A percentile compares a stretch with the other conserved stretches of the same genome.
phyloP scores from a whole-genome alignment of 2,888 invertebrate species.

The Carterocephalus palaemon region DNA sequence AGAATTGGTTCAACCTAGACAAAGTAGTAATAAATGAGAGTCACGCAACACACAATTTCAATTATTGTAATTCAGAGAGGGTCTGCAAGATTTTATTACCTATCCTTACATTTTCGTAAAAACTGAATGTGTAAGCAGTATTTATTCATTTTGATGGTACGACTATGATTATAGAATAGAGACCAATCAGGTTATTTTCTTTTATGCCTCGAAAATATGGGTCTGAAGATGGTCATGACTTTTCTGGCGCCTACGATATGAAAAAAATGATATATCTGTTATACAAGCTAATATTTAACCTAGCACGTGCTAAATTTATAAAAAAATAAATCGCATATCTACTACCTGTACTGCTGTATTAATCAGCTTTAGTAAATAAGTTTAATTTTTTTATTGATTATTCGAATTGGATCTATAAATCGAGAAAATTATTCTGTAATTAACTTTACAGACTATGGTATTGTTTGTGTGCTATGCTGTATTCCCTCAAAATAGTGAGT shows the following conservation, averaged over 20 bases:
- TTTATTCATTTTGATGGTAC: conserved; percentile 11
- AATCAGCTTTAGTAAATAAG: no score
- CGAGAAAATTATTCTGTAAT: no score
- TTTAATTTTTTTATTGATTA: no score
- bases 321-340: no score
- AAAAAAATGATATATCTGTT: no score
- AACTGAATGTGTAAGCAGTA: background rate
- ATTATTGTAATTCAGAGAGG: conserved; percentile 1
- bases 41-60: conserved; percentile 11
- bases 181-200: conserved; percentile 13
- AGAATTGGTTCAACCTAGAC: conserved; percentile 1
- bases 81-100: conserved; percentile 4
- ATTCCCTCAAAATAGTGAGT: no score
- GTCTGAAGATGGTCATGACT: conserved; percentile 8
- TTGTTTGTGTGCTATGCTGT: no score
- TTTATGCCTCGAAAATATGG: conserved; percentile 11
- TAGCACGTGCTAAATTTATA: no score
- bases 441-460: no score
- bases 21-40: conserved; percentile 1
- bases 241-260: background rate
- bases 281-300: no score
- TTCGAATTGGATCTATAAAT: no score
- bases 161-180: conserved; percentile 12
- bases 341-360: no score
- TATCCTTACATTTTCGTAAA: conserved; percentile 3